A percentile compares a stretch with the other conserved stretches of the same genome.
phyloP scores from a whole-genome alignment of 2,888 invertebrate genomes.

The Temnothorax rugatulus region DNA sequence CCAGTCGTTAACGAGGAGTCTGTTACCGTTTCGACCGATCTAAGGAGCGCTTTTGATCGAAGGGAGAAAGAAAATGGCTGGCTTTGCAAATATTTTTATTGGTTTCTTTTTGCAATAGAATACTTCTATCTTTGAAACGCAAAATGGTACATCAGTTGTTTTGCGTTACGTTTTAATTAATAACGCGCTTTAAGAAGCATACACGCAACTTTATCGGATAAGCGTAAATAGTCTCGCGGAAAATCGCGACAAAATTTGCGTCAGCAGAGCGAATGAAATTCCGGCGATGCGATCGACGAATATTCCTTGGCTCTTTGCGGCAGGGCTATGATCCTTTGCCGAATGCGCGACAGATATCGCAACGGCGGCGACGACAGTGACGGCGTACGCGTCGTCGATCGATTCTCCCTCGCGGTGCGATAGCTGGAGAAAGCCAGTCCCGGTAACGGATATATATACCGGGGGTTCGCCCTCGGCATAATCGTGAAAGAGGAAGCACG shows the following conservation, averaged over 20 bases:
- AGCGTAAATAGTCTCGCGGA: not conserved
- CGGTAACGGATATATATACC: constrained; percentile 33
- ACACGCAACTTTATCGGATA: not conserved
- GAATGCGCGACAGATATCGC: constrained; percentile 43
- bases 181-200: not conserved
- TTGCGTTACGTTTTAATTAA: not conserved
- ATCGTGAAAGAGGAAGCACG: constrained; percentile 40
- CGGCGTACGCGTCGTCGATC: constrained; percentile 24
- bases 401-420: constrained; percentile 32
- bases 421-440: constrained; percentile 37
- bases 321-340: constrained; percentile 12
- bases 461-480: constrained; percentile 29
- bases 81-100: not conserved
- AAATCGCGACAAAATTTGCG: constrained; percentile 28
- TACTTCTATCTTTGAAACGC: not conserved
- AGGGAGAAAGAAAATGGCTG: not conserved
- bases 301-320: constrained; percentile 11
- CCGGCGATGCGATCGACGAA: constrained; percentile 39
- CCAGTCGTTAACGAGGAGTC: constrained; percentile 45
- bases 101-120: not conserved
- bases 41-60: not conserved
- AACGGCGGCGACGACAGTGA: constrained; percentile 1
- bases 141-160: not conserved
- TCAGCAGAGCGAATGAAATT: constrained; percentile 26
- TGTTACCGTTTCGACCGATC: constrained; percentile 28